Evolutionary conservation across 1,140 invertebrate species (phyloP).

Genomic region (Leptestheria dahalacensis): DNA sequence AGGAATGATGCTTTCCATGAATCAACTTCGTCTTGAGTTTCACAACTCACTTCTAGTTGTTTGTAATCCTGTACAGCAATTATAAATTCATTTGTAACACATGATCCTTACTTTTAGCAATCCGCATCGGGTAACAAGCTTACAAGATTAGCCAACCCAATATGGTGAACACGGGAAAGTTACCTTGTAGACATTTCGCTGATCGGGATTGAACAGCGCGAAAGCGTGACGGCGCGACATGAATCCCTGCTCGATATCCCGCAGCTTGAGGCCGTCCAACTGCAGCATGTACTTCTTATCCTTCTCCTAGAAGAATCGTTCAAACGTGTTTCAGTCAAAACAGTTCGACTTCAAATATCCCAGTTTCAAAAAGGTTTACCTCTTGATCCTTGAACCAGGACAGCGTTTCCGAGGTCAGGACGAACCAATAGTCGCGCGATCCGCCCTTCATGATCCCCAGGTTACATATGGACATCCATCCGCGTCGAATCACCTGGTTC

Average conservation of each 20-base stretch:
- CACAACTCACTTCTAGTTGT: conserved; percentile 91
- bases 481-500: conserved; percentile 97
- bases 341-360: too few relatives aligned
- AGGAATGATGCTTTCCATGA: conserved; percentile 99
- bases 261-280: conserved; percentile 88
- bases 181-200: conserved; percentile 89
- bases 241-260: conserved; percentile 94
- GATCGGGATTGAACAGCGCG: conserved; percentile 95
- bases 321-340: too few relatives aligned
- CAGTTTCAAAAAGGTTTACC: too few relatives aligned
- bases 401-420: conserved; percentile 91
- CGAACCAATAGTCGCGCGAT: conserved; percentile 97
- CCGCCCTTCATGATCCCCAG: conserved; percentile 95
- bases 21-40: conserved; percentile 97
- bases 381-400: conserved; percentile 99
- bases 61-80: conserved; percentile 89
- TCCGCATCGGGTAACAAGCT: too few relatives aligned
- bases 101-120: too few relatives aligned
- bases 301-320: conserved; percentile 49
- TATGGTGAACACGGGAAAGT: too few relatives aligned
- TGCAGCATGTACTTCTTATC: conserved; percentile 99
- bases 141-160: too few relatives aligned
- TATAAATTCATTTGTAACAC: too few relatives aligned
- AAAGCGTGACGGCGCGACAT: conserved; percentile 96
- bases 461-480: conserved; percentile 96